Percentiles rank a stretch among this genome's conserved stretches.
Evolutionary conservation across 2,888 invertebrate species (phyloP).

Genomic region (Scaptomyza caliginosa): DNA sequence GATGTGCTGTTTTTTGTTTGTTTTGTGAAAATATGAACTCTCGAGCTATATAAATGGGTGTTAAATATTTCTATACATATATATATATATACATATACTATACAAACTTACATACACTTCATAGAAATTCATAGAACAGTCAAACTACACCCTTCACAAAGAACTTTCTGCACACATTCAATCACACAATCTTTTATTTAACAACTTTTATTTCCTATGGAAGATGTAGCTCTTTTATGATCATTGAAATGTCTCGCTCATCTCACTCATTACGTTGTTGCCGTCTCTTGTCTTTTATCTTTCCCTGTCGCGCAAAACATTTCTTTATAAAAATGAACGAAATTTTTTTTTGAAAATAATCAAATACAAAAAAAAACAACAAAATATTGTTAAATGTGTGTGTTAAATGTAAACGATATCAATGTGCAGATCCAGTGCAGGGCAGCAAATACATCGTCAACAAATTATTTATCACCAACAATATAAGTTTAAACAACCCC

Average conservation of each 20-base stretch:
- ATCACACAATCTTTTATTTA: constrained; percentile 17
- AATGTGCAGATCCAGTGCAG: constrained; percentile 84
- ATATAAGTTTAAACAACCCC: constrained; percentile 82
- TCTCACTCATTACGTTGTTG: constrained; percentile 64
- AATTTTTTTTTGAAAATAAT: too few species aligned
- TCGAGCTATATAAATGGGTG: neutral
- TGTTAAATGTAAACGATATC: constrained; percentile 35
- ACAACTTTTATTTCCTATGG: neutral
- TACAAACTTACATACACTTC: constrained; percentile 2
- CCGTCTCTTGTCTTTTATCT: constrained; percentile 75
- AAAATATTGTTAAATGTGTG: constrained; percentile 25
- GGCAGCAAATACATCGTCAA: constrained; percentile 81
- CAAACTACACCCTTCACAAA: constrained; percentile 9
- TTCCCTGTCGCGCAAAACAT: constrained; percentile 37
- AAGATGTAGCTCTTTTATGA: constrained; percentile 18
- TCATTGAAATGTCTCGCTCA: constrained; percentile 55
- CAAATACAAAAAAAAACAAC: constrained; percentile 5
- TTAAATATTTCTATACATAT: too few species aligned
- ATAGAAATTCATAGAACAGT: neutral
- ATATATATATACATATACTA: too few species aligned
- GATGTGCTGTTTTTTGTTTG: constrained; percentile 3
- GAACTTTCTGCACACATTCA: constrained; percentile 23
- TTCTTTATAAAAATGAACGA: constrained; percentile 21
- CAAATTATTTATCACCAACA: constrained; percentile 83
- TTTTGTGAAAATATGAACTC: neutral